Base-by-base conservation (phyloP, 2,888 invertebrate species). In the Schrankia costaestrigalis region DNA sequence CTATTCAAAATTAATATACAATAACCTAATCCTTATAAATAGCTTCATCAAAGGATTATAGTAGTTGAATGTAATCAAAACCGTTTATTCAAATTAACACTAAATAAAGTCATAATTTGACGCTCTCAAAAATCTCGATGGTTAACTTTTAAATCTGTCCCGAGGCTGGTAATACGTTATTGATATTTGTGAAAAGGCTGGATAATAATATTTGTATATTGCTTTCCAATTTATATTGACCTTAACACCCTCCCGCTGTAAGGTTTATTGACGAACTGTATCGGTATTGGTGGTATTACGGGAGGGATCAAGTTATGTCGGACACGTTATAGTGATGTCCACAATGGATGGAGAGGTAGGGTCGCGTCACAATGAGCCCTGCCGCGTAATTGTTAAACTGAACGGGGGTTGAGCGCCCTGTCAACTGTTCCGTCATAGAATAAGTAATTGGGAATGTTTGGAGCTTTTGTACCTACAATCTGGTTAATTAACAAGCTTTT, bases 121-220 rank as follows among this genome's bases (percentile, higher is more conserved):
- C 27, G 65, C 61, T 56, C 63, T 68, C 51, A 58, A 60, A 74
- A 74, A 71, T 68, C 56, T 62, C 60, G 55, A 65, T 73, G 73
- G 76, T 83, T 82, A 81, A 82, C 81, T 82, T 84, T 83, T 75
- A 82, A 86, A 86, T 85, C 81, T 76, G 72, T 71, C 73, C 72
- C 68, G 73, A 74, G 74, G 79, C 78, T 69, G 69, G 80, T 85
- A 85, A 84, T 83, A 82, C 80, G 78, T 82, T 85, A 86, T 85
- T 87, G 86, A 85, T 87, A 86, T 86, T 85, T 84, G 80, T 83
- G 78, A 83, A 81, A 82, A 74, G 78, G 72, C 75, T 71, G 79
- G 83, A 83, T 86, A 86, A 86, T 85, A 86, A 87, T 87, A 86
- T 86, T 87, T 87, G 85, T 84, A 71, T 76, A 74, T 65, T 55